Conservation (phyloP, 2,888 invertebrate species). For the Buathra laborator region DNA sequence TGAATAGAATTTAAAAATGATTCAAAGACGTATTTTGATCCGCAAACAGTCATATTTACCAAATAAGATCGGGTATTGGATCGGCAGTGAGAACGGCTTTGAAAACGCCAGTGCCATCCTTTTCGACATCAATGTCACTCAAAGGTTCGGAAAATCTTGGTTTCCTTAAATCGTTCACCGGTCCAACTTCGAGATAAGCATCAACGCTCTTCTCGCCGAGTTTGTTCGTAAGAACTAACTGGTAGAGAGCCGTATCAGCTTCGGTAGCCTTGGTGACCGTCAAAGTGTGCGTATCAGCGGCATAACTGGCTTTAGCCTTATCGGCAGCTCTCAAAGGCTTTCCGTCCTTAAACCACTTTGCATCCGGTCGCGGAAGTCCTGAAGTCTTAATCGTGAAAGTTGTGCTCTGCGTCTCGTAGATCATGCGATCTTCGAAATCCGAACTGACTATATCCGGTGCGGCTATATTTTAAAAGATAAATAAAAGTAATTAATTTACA, state of each 20-base stretch:
- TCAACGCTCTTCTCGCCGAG: slow-evolving; percentile 92
- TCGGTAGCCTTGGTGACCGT: slow-evolving; percentile 90
- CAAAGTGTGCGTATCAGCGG: slow-evolving; percentile 89
- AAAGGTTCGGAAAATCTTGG: slow-evolving; percentile 91
- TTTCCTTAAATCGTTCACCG: slow-evolving; percentile 91
- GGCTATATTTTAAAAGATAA: slow-evolving; percentile 84
- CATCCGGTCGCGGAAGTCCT: slow-evolving; percentile 92
- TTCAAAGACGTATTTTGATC: not conserved
- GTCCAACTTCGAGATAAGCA: slow-evolving; percentile 91
- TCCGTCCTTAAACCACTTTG: slow-evolving; percentile 92
- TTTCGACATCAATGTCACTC: slow-evolving; percentile 89
- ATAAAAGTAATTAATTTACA: slow-evolving; percentile 19
- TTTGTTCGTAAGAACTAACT: slow-evolving; percentile 93
- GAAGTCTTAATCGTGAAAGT: slow-evolving; percentile 92
- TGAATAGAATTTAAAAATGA: not conserved
- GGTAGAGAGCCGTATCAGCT: slow-evolving; percentile 93
- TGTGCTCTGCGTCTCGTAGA: slow-evolving; percentile 93
- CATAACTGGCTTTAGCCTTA: slow-evolving; percentile 75
- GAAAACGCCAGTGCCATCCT: slow-evolving; percentile 89
- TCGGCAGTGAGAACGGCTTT: slow-evolving; percentile 94
- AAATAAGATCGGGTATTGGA: slow-evolving; percentile 94
- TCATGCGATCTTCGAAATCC: slow-evolving; percentile 90
- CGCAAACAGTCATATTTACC: slow-evolving; percentile 86
- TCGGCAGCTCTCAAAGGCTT: slow-evolving; percentile 89
- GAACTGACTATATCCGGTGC: slow-evolving; percentile 91